A percentile compares a stretch with the other conserved stretches of the same genome.
Conservation (phyloP, 35 echinoderm and acorn worm genomes). For the Hemicentrotus pulcherrimus region DNA sequence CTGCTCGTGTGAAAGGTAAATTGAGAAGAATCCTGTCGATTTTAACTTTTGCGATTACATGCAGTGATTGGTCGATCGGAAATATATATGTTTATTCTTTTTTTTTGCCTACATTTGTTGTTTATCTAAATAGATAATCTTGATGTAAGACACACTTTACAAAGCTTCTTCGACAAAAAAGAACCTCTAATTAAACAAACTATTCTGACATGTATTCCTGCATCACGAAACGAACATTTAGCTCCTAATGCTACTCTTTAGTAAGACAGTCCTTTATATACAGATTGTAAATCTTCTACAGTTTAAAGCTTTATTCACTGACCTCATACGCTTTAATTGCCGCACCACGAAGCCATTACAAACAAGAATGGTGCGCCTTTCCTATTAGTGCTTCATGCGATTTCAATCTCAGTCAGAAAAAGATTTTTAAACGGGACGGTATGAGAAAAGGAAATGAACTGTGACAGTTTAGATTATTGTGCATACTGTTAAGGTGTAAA, state of each 20-base stretch:
- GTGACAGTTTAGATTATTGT: not conserved
- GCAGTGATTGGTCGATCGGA: too few species aligned
- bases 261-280: not conserved
- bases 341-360: not conserved
- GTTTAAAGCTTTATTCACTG: not conserved
- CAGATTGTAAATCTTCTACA: not conserved
- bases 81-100: too few species aligned
- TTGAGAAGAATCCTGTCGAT: too few species aligned
- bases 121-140: too few species aligned
- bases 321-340: not conserved
- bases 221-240: not conserved
- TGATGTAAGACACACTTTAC: too few species aligned
- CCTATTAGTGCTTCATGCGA: not conserved
- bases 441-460: not conserved
- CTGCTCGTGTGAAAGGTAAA: too few species aligned
- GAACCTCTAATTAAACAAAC: too few species aligned
- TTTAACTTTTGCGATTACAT: too few species aligned
- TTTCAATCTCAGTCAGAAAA: not conserved
- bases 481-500: conserved; percentile 18
- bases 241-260: not conserved
- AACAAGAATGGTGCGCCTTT: not conserved
- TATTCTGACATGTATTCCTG: too few species aligned
- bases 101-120: too few species aligned
- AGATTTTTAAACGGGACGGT: not conserved
- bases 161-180: too few species aligned